A percentile compares a stretch with the other conserved stretches of the same genome.
Evolutionary conservation across 2,888 invertebrate genomes (phyloP).

Genomic region (Eustalomyia histrio): DNA sequence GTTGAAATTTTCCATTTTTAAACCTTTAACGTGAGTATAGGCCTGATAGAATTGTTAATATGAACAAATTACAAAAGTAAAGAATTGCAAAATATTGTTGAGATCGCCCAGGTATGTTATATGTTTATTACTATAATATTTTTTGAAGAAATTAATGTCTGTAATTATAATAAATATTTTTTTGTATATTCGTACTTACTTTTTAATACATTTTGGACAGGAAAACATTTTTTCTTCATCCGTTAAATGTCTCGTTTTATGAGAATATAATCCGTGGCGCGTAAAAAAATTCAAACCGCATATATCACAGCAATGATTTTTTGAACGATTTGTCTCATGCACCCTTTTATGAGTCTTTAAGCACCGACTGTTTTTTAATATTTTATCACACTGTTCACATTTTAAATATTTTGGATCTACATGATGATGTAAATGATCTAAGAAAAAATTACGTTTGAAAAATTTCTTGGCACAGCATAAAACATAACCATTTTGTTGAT

Average conservation of each 20-base stretch:
- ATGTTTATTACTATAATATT: no score
- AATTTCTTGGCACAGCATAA: constrained; percentile 73
- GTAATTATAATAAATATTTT: no score
- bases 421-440: constrained; percentile 74
- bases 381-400: constrained; percentile 62
- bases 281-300: constrained; percentile 68
- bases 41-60: no score
- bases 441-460: constrained; percentile 71
- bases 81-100: no score
- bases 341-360: neutral
- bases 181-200: constrained; percentile 63
- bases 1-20: no score
- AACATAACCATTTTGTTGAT: constrained; percentile 72
- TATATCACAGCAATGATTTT: neutral
- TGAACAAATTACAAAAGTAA: no score
- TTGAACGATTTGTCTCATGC: neutral
- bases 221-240: constrained; percentile 72
- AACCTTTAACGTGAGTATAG: no score
- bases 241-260: constrained; percentile 72
- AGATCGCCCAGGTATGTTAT: no score
- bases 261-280: constrained; percentile 72
- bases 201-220: constrained; percentile 72
- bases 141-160: no score
- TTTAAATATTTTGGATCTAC: constrained; percentile 75
- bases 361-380: neutral